Evolutionary conservation across 2,797 vertebrate genomes (phyloP).

Genomic region (Scomberomorus guttatus): DNA sequence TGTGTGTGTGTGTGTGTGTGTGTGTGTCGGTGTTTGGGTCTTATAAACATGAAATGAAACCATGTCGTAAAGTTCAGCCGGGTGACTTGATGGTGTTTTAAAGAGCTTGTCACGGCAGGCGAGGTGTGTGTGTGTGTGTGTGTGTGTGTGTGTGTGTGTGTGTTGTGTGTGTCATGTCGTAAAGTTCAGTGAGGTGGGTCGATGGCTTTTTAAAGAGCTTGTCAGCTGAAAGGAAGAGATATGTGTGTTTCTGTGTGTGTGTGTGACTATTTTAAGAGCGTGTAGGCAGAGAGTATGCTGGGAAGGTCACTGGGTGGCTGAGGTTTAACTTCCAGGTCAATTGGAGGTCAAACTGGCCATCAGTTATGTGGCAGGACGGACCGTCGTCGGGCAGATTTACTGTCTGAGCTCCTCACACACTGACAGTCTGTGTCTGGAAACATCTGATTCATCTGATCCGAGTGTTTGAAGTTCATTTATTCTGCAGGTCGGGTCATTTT

Average conservation of each 20-base stretch:
- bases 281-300: constrained; percentile 26
- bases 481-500: not conserved
- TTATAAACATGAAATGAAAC: constrained; percentile 72
- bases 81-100: constrained; percentile 77
- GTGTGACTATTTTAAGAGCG: constrained; percentile 9
- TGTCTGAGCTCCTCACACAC: not conserved
- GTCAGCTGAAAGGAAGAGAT: constrained; percentile 63
- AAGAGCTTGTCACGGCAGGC: constrained; percentile 60
- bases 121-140: constrained; percentile 22
- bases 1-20: constrained; percentile 8
- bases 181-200: constrained; percentile 75
- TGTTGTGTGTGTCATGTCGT: constrained; percentile 63
- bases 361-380: constrained; percentile 43
- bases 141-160: constrained; percentile 15
- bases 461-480: not conserved
- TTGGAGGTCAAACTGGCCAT: constrained; percentile 50
- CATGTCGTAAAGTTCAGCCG: constrained; percentile 66
- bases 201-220: constrained; percentile 76
- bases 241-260: constrained; percentile 40
- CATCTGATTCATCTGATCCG: no score
- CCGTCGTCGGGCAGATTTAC: constrained; percentile 29
- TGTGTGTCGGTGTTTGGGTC: constrained; percentile 42
- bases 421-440: not conserved
- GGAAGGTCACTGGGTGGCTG: constrained; percentile 4
- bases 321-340: constrained; percentile 60